Evolutionary conservation across 2,797 vertebrate species (phyloP).

Genomic region (Glossophaga mutica): DNA sequence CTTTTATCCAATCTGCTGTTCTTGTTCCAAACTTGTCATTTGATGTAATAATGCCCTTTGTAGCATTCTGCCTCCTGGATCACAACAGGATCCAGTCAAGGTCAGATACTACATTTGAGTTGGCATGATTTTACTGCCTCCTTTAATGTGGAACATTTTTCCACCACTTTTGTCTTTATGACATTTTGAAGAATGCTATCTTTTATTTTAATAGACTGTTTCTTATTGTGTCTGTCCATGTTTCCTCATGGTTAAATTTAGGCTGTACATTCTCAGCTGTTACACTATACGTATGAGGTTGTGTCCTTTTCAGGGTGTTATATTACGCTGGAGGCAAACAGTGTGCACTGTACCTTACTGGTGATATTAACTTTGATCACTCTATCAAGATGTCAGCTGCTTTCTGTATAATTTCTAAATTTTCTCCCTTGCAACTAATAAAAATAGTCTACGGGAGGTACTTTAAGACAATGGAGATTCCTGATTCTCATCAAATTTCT

Average conservation of each 20-base stretch:
- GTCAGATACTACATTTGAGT: background rate
- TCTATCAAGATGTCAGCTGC: background rate
- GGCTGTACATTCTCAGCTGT: background rate
- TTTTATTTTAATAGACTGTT: constrained; percentile 40
- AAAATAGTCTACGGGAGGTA: background rate
- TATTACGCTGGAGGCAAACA: background rate
- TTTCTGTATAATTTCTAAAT: constrained; percentile 18
- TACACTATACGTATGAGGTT: background rate
- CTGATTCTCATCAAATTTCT: background rate
- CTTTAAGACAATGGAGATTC: background rate
- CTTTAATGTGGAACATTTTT: constrained; percentile 22
- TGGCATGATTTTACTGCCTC: background rate
- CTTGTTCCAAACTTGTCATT: background rate
- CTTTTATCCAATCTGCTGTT: background rate
- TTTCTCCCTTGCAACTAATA: background rate
- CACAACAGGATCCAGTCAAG: background rate
- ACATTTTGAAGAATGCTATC: constrained; percentile 11
- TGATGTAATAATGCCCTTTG: background rate
- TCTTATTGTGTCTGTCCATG: background rate
- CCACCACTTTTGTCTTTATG: background rate
- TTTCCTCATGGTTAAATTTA: constrained; percentile 39
- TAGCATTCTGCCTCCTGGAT: background rate
- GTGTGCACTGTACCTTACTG: background rate
- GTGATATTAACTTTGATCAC: constrained; percentile 16
- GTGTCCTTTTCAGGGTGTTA: background rate